Evolutionary conservation across 37 sponge, comb jelly and placozoan genomes (phyloP).

Genomic region (Spongilla lacustris): DNA sequence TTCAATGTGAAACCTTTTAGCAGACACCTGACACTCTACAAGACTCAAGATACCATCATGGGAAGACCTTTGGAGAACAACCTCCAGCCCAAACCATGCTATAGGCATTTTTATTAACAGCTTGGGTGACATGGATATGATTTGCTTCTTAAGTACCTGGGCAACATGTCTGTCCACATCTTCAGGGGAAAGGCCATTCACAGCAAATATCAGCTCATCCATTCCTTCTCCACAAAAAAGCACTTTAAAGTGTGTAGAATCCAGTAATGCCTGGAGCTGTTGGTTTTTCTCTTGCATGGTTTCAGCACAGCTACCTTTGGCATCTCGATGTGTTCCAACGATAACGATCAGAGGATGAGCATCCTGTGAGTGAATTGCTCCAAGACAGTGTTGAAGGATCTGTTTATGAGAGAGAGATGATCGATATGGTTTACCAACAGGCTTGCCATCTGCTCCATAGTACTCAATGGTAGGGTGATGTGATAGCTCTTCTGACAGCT

Average conservation of each 20-base stretch:
- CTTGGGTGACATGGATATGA: not conserved
- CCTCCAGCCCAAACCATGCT: conserved; percentile 5
- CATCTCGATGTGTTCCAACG: conserved; percentile 10
- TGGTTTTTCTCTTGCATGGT: not conserved
- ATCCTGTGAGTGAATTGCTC: not conserved
- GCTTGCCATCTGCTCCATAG: conserved; percentile 3
- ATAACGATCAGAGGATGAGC: not conserved
- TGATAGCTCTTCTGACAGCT: not conserved
- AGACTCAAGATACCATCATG: not conserved
- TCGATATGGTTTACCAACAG: not conserved
- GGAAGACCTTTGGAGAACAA: not conserved
- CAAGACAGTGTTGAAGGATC: not conserved
- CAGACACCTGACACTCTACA: conserved; percentile 5
- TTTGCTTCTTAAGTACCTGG: not conserved
- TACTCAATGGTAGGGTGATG: not conserved
- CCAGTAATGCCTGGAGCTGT: not conserved
- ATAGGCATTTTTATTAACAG: not conserved
- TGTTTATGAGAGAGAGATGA: not conserved
- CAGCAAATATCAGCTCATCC: not conserved
- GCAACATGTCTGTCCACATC: not conserved
- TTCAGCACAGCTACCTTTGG: not conserved
- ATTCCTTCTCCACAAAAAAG: not conserved
- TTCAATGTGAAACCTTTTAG: not conserved
- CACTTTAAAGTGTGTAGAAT: not conserved
- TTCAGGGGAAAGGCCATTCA: conserved; percentile 3